Base-by-base conservation (phyloP, 2,797 vertebrate genomes). In the Melanotaenia pygmaea region DNA sequence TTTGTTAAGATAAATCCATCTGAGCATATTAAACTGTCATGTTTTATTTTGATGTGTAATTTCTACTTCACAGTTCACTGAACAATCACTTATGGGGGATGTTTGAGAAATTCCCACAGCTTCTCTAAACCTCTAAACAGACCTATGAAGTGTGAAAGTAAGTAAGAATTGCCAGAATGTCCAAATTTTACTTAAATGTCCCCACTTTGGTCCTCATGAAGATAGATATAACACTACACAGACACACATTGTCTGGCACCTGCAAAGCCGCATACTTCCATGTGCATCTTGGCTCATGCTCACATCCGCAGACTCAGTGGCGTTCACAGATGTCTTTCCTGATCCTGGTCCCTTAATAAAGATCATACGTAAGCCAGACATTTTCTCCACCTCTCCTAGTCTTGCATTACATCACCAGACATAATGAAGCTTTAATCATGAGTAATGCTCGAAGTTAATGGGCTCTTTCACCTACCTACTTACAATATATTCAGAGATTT, bases 311-410 rank as follows among this genome's bases (percentile, higher is more conserved):
- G 80, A 77, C 83, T 86, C 82, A 76, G 70, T 53, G 74, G 79
- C 58, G 14, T 80, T 81, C 83, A 74, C 88, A 86, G 88, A 85
- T 87, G 76, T 88, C 83, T 86, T 78, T 74, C 40, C 40, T 45
- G 40, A 45, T 82, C 59, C 66, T 78, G 66, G 80, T 77, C 75
- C 38, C 11, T 9, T 67, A 73, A 73, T 64, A 71, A 76, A 85
- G 69, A 79, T 72, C 60, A 47, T 59, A 64, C 47, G 20, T 67
- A 68, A 43, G 16, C 59, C 79, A 79, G 72, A 79, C 47, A 81
- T 70, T 67, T 73, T 60, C 24, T 61, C n/a, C 67, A 72, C 64
- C 66, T 83, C 61, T 78, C 66, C 45, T 70, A 26, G 51, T 57
- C 61, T 54, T 67, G 51, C 77, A 84, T 51, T 56, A 53, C 68